phyloP scores from a whole-genome alignment of 2,888 invertebrate genomes.

The Tenthredo distinguenda region DNA sequence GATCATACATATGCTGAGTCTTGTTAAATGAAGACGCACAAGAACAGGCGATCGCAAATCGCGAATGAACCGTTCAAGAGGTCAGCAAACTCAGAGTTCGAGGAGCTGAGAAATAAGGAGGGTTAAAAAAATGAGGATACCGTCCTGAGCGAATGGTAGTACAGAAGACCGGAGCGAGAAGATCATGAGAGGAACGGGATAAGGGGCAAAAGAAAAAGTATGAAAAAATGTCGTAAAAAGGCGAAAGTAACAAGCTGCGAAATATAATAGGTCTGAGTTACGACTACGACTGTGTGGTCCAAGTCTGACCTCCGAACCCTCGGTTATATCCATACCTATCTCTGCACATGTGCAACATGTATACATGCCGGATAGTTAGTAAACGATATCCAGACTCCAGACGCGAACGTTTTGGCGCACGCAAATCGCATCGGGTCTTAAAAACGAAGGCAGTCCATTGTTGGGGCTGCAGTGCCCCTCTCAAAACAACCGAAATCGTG shows the following conservation, averaged over 20 bases:
- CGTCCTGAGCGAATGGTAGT: background rate
- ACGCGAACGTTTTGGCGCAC: conserved; percentile 26
- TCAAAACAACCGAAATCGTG: conserved; percentile 45
- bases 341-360: background rate
- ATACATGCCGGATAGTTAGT: conserved; percentile 7
- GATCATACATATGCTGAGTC: background rate
- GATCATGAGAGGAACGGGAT: conserved; percentile 8
- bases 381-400: conserved; percentile 9
- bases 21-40: background rate
- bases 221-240: conserved; percentile 46
- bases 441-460: conserved; percentile 38
- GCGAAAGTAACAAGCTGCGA: conserved; percentile 51
- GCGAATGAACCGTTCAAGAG: background rate
- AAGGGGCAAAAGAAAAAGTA: conserved; percentile 28
- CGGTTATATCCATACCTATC: conserved; percentile 32
- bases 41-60: background rate
- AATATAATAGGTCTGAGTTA: conserved; percentile 69
- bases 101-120: background rate
- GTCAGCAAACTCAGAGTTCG: background rate
- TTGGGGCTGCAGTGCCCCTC: conserved; percentile 10
- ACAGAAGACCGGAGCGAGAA: background rate
- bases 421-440: conserved; percentile 40
- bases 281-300: conserved; percentile 66
- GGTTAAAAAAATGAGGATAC: background rate
- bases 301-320: conserved; percentile 62